Evolutionary conservation across 2,113 vertebrate species (phyloP), one percentile per base, ranked within the genome.

Genomic region (Neogobius melanostomus): DNA sequence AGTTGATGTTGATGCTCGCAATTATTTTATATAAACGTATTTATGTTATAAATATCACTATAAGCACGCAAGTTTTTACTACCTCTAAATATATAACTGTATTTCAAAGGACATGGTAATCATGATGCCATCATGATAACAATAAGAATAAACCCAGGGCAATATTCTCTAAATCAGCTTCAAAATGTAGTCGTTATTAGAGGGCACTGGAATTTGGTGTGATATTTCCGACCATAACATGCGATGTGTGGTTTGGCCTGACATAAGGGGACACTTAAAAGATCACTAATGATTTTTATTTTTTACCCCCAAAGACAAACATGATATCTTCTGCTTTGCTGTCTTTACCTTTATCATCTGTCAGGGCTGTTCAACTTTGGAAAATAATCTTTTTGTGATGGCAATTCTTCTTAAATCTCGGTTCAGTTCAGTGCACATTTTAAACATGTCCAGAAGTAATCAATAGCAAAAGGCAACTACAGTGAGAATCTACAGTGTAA

Each of bases 161-260:
- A 74, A 74, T 46, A 53, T 72, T 73, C 59, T 75, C 46, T 76
- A 44, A 56, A 61, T 67, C 53, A 36, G 21, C 70, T 73, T 76
- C 49, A 83, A 82, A 71, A 76, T 64, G 8, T 43, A 17, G 16
- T 44, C 16, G 11, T 14, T 77, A 57, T 56, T 28, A 76, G 62
- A 74, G 44, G 80, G 69, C 2, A 74, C 64, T 68, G 8, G 66
- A 73, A 73, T 12, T 80, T 64, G 0, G 60, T 72, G 60, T 80
- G 21, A 73, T 69, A 11, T 67, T 66, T 64, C 50, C 65, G 28
- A 53, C 76, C 68, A 74, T 70, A 69, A 9, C 14, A 59, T 79
- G 84, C 77, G 68, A 61, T 49, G 15, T 71, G 77, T 56, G 82
- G 80, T 63, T 81, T 82, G 73, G 75, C 69, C 64, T 21, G 21